Evolutionary conservation across 2,888 invertebrate genomes (phyloP).

Genomic region (Drosophila testacea): DNA sequence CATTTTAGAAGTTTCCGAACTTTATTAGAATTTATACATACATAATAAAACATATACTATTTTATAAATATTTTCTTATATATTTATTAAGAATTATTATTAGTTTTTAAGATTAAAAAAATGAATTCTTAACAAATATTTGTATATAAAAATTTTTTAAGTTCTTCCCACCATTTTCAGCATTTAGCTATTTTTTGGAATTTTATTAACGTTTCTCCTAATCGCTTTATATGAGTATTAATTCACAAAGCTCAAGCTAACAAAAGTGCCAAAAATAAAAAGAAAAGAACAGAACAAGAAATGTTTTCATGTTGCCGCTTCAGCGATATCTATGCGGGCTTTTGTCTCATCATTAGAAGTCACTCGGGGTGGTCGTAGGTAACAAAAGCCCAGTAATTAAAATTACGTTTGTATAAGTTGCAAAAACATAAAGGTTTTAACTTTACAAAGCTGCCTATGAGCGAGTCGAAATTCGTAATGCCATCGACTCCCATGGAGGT

Average conservation of each 20-base stretch:
- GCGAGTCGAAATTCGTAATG: conserved; percentile 35
- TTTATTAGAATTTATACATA: no score
- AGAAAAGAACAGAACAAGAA: not conserved
- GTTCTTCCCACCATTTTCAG: conserved; percentile 15
- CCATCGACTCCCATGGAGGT: conserved; percentile 29
- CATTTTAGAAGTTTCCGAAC: no score
- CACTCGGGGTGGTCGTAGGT: conserved; percentile 63
- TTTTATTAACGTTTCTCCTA: conserved; percentile 23
- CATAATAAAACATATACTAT: no score
- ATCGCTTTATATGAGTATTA: conserved; percentile 52
- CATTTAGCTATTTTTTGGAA: conserved; percentile 16
- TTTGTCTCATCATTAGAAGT: conserved; percentile 56
- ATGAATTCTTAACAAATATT: not conserved
- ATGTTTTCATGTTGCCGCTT: conserved; percentile 55
- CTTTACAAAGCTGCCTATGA: conserved; percentile 18
- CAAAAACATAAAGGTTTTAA: conserved; percentile 5
- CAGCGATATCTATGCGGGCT: conserved; percentile 48
- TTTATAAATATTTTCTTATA: no score
- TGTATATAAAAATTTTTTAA: not conserved
- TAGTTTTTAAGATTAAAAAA: no score
- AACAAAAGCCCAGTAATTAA: conserved; percentile 62
- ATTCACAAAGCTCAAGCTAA: conserved; percentile 22
- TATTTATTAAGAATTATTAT: no score
- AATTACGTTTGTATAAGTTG: conserved; percentile 60
- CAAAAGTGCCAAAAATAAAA: conserved; percentile 17